These are phyloP conservation scores for Stomorhina lunata DNA, from an alignment of 2,888 invertebrate species.

Conservation along the genomic window DNA sequence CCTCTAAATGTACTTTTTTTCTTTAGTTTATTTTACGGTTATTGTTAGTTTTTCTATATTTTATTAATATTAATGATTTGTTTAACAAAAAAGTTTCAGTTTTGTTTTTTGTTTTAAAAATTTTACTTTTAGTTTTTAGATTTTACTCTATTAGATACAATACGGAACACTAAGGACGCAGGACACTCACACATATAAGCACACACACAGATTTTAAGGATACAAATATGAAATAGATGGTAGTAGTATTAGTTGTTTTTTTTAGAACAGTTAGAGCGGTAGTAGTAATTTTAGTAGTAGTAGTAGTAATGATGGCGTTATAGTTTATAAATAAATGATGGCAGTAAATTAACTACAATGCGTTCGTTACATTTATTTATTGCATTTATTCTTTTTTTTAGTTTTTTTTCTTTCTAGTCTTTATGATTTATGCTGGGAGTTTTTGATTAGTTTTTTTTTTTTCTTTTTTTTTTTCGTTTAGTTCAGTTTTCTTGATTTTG, in stretches of 20 bases:
- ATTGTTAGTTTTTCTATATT: constrained; percentile 15
- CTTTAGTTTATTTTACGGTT: constrained; percentile 44
- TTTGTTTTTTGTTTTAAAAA: constrained; percentile 41
- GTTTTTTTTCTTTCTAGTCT: background rate
- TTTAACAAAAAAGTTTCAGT: constrained; percentile 22
- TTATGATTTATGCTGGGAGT: background rate
- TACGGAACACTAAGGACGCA: too few species aligned
- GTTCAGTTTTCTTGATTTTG: constrained; percentile 8
- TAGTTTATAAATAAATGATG: constrained; percentile 33
- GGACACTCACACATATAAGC: constrained; percentile 56
- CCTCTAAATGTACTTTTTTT: constrained; percentile 67
- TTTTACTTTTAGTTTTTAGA: constrained; percentile 9
- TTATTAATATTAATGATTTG: constrained; percentile 24
- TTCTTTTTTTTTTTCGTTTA: constrained; percentile 2
- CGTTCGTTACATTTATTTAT: constrained; percentile 1
- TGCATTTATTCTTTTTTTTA: background rate
- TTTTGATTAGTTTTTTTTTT: constrained; percentile 8
- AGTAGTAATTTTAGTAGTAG: constrained; percentile 33
- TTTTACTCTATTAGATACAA: constrained; percentile 35
- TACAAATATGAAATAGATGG: constrained; percentile 36
- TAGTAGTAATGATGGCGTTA: background rate
- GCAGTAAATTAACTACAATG: constrained; percentile 29
- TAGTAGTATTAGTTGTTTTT: constrained; percentile 20
- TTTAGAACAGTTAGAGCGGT: constrained; percentile 3
- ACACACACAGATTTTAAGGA: constrained; percentile 35